Evolutionary conservation across 2,797 vertebrate species (phyloP), one percentile per base, ranked within the genome.

Genomic region (Rhyacichthys aspro): DNA sequence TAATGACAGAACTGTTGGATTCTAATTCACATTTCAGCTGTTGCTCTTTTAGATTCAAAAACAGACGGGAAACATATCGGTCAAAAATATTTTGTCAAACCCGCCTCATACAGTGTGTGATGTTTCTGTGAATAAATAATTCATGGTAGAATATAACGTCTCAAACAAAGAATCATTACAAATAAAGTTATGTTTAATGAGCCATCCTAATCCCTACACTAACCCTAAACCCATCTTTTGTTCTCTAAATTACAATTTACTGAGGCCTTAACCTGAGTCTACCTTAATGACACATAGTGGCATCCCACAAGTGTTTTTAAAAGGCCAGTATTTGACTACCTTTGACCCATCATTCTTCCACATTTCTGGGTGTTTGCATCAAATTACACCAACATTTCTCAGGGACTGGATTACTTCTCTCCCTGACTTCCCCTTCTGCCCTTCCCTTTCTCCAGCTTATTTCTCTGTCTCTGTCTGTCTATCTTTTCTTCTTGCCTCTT

Each of bases 1-100:
- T 65, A 67, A 55, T 68, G 78, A 67, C 79, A 76, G 70, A 68
- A 57, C 50, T 56, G 55, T 63, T 70, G 63, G 63, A 64, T 56
- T 12, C 0, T 43, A 41, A 63, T 59, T 56, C 58, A 61, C 43
- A 53, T 71, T 70, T 61, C 55, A 75, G 55, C 57, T 81, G 63
- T 65, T 78, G 71, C 67, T 71, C 70, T 72, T 83, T 81, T 79
- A 38, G 37, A 73, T 83, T 70, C 62, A 58, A 41, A 59, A 37
- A 43, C 42, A 43, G 55, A 41, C 43, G 23, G 14, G 8, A 63
- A 75, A 62, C 53, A 62, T 67, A 61, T 73, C 32, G 57, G 46
- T 17, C 12, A n/a, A 45, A 54, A 45, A 36, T 39, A 36, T 38
- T 43, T 9, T 34, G 39, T 28, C 36, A 53, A 52, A 52, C 17